These are phyloP conservation scores for Telmatherina bonti DNA, from an alignment of 2,797 vertebrate genomes.

Conservation along the genomic window DNA sequence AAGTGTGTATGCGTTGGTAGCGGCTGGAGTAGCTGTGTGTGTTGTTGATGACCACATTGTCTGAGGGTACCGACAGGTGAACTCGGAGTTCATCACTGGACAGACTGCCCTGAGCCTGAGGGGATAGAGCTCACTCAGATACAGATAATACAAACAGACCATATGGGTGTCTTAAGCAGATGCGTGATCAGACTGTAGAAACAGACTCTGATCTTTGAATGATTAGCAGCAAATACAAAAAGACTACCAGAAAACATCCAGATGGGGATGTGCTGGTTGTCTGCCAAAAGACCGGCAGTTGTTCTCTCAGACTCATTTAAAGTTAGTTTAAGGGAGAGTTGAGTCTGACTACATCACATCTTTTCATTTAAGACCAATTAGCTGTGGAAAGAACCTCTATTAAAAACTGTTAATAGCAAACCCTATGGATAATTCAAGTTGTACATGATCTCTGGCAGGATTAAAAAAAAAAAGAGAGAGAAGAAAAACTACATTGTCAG, in stretches of 20 bases:
- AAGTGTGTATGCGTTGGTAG: constrained; percentile 89
- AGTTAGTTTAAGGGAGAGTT: constrained; percentile 15
- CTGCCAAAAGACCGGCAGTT: constrained; percentile 44
- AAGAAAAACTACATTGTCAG: background rate
- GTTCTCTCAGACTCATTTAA: constrained; percentile 41
- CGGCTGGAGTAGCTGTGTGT: constrained; percentile 89
- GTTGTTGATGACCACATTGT: constrained; percentile 96
- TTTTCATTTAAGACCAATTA: constrained; percentile 11
- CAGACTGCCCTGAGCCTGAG: constrained; percentile 89
- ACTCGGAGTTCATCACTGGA: constrained; percentile 91
- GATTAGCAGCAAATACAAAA: constrained; percentile 36
- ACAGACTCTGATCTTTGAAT: constrained; percentile 39
- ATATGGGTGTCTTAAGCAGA: constrained; percentile 36
- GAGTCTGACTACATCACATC: constrained; percentile 17
- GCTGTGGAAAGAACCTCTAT: constrained; percentile 14
- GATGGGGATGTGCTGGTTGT: constrained; percentile 28
- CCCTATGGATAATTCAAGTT: background rate
- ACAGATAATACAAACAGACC: constrained; percentile 4
- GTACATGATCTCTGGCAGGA: background rate
- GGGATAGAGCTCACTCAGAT: background rate
- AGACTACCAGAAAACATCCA: constrained; percentile 39
- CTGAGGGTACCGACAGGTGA: constrained; percentile 90
- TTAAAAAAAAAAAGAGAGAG: no score
- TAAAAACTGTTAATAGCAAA: constrained; percentile 14
- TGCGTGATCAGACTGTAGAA: constrained; percentile 27